Base-by-base conservation (phyloP, 2,888 invertebrate genomes). In the Pollenia amentaria region DNA sequence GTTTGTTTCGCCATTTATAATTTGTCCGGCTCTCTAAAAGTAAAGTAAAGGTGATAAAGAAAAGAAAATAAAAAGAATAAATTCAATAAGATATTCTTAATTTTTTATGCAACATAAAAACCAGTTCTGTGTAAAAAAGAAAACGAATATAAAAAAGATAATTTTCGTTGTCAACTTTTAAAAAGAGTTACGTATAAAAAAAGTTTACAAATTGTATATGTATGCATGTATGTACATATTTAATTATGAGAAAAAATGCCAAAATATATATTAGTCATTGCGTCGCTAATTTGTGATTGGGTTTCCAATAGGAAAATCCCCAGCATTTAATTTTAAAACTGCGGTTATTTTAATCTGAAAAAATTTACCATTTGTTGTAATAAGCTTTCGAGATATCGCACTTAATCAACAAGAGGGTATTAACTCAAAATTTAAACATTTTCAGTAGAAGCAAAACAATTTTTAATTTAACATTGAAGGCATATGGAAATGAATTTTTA, bases 181-280 rank as follows among this genome's bases (percentile, higher is more conserved):
- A 40, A 29, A 14, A 42, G 7, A 46, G 14, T 12, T 57, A 42
- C 11, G 51, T n/a, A 18, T n/a, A 40, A 40, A 40, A 44, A 73
- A 10, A 57, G 21, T 55, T 72, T 75, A 3, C n/a, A 73, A n/a
- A 73, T n/a, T n/a, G n/a, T n/a, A n/a, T 40, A 62, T 38, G 6
- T 60, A 12, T 29, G 3, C 3, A 29, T 29, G 11, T 29, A 40
- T 7, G 38, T 21, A 40, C 40, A 48, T 18, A 65, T n/a, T 76
- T 29, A 44, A 11, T 16, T 51, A 9, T 4, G 12, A n/a, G n/a
- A 21, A 65, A 38, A 40, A 69, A 69, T 65, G 8, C 14, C 16
- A 21, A 44, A 65, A 62, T 62, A 42, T 3, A 72, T n/a, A 62
- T 72, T 72, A 80, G 70, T 80, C 79, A 80, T 72, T 48, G 8